Conservation (phyloP, 2,888 invertebrate genomes). For the Ophion ventricosus region DNA sequence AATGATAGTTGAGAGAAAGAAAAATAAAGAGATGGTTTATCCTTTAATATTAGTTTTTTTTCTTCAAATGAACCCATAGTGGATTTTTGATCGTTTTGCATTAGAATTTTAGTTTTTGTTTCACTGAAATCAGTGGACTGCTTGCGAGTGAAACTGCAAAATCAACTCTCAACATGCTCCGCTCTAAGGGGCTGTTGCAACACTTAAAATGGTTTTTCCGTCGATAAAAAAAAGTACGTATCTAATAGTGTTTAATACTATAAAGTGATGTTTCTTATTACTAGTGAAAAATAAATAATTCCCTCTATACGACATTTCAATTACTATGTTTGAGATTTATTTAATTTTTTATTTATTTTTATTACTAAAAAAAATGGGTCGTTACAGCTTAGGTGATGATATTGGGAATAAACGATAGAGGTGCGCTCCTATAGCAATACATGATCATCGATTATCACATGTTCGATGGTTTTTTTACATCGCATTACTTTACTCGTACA, state of each 20-base stretch:
- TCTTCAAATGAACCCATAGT: no score
- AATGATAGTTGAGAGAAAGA: no score
- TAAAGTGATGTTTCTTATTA: background rate
- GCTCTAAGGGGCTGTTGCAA: no score
- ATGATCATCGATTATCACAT: slow-evolving; percentile 78
- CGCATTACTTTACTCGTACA: slow-evolving; percentile 54
- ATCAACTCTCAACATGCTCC: no score
- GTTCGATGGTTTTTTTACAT: slow-evolving; percentile 71
- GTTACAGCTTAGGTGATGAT: slow-evolving; percentile 74
- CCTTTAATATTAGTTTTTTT: no score
- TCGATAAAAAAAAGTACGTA: background rate
- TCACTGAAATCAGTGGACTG: no score
- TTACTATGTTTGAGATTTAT: slow-evolving; percentile 69
- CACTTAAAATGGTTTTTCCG: no score
- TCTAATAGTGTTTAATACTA: no score
- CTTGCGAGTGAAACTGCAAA: no score
- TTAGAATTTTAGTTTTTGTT: no score
- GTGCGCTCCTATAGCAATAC: slow-evolving; percentile 73
- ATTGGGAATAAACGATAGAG: slow-evolving; percentile 75
- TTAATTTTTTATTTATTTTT: slow-evolving; percentile 65
- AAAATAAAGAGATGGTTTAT: no score
- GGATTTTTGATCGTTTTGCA: no score
- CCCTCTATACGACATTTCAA: background rate
- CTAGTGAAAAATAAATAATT: background rate
- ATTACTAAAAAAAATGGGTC: slow-evolving; percentile 75